phyloP scores from a whole-genome alignment of 2,113 vertebrate species.

The Dicrurus megarhynchus region DNA sequence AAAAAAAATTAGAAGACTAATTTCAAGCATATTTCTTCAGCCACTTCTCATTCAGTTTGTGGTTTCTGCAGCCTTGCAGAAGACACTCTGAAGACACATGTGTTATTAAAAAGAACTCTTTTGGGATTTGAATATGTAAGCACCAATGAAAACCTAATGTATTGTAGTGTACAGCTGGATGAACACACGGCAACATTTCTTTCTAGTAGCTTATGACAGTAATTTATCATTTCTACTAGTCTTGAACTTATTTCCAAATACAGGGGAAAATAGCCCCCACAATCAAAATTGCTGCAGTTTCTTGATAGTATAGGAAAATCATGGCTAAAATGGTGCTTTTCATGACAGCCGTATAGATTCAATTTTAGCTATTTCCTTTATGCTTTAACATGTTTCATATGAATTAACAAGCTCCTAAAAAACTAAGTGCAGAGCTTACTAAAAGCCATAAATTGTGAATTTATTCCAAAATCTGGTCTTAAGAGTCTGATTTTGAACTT shows the following conservation, averaged over 20 bases:
- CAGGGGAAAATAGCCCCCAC: background rate
- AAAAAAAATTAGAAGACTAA: accelerated
- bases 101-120: background rate
- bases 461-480: background rate
- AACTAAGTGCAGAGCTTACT: background rate
- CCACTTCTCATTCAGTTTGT: background rate
- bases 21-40: background rate
- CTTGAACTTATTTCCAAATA: background rate
- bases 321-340: background rate
- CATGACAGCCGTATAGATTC: background rate
- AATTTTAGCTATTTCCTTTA: background rate
- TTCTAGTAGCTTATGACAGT: background rate
- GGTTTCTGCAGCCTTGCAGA: background rate
- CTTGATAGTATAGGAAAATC: background rate
- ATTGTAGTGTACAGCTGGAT: background rate
- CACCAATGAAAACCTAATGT: background rate
- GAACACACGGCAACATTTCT: background rate
- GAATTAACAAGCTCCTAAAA: background rate
- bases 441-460: background rate
- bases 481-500: background rate
- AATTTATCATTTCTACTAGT: background rate
- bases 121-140: background rate
- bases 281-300: background rate
- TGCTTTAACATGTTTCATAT: background rate
- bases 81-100: background rate